phyloP scores from a whole-genome alignment of 2,888 invertebrate species.

The Ernsta delagoae region DNA sequence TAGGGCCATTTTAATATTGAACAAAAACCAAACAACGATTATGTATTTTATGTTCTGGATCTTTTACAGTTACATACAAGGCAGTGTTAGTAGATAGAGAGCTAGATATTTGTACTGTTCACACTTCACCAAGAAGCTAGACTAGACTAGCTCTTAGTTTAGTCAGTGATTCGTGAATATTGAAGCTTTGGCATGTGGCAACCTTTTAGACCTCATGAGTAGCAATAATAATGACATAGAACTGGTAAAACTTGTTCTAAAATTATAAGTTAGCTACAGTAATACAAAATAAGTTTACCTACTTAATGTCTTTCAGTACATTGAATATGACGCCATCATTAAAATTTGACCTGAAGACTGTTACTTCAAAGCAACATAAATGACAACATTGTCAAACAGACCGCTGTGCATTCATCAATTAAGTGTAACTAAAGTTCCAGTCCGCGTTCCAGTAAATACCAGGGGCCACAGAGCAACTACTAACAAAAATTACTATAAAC shows the following conservation, averaged over 20 bases:
- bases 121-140: too few species aligned
- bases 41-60: not conserved
- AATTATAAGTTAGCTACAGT: too few species aligned
- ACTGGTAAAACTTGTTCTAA: too few species aligned
- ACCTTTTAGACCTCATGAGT: too few species aligned
- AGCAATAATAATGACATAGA: too few species aligned
- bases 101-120: too few species aligned
- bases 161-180: too few species aligned
- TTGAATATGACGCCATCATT: not conserved
- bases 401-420: constrained; percentile 1
- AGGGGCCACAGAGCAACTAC: constrained; percentile 3
- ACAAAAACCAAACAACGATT: not conserved
- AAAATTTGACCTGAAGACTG: not conserved
- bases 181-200: too few species aligned
- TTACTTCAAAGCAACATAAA: not conserved
- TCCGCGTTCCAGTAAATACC: constrained; percentile 8
- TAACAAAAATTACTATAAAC: constrained; percentile 17
- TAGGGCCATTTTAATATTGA: constrained; percentile 14
- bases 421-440: constrained; percentile 3
- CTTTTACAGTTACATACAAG: not conserved
- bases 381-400: not conserved
- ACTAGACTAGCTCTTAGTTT: too few species aligned
- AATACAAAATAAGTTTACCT: too few species aligned
- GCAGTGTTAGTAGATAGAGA: too few species aligned
- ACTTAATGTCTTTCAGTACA: too few species aligned